phyloP scores from a whole-genome alignment of 2,113 vertebrate genomes.

The Leptocoma aspasia region DNA sequence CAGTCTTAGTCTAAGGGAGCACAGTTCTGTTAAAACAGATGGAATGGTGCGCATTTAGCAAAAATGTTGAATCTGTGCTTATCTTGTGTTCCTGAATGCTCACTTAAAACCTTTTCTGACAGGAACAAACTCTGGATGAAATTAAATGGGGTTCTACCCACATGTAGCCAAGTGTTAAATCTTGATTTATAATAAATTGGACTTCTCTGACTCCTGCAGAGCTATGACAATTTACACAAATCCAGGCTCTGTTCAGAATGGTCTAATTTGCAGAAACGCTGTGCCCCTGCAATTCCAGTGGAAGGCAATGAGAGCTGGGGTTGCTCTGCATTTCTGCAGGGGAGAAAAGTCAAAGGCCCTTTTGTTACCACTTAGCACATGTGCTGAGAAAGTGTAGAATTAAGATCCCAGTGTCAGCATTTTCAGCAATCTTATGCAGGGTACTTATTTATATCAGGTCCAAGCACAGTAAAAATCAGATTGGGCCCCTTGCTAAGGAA shows the following conservation, averaged over 20 bases:
- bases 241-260: background rate
- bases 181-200: background rate
- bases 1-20: background rate
- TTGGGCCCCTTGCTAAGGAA: background rate
- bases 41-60: background rate
- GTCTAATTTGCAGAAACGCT: background rate
- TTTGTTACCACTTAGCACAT: background rate
- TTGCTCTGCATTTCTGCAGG: background rate
- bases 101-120: background rate
- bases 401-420: background rate
- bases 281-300: background rate
- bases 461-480: background rate
- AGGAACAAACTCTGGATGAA: background rate
- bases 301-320: background rate
- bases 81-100: background rate
- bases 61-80: background rate
- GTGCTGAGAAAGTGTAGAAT: background rate
- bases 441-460: background rate
- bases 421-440: background rate
- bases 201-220: background rate
- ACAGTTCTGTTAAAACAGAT: background rate
- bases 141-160: background rate
- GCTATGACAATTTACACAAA: background rate
- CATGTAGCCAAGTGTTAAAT: background rate
- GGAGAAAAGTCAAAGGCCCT: background rate